Evolutionary conservation across 2,888 invertebrate species (phyloP), one percentile per base, ranked within the genome.

Genomic region (Lasioglossum lativentre): DNA sequence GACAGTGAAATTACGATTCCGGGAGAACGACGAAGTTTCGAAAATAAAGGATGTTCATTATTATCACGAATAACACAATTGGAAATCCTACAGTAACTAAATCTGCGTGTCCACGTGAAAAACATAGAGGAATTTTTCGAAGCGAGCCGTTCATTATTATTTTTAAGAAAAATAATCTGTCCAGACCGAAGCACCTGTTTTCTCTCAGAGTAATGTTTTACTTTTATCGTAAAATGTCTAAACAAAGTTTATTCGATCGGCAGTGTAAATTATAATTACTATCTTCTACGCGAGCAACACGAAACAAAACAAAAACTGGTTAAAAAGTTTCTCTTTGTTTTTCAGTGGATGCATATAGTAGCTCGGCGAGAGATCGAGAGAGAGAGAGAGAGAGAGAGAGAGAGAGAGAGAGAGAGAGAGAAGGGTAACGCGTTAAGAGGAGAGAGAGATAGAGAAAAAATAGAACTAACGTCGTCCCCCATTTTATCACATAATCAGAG

Each of bases 401-500:
- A n/a, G n/a, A n/a, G n/a, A n/a, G n/a, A n/a, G n/a, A n/a, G n/a
- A n/a, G n/a, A n/a, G n/a, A n/a, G n/a, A n/a, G n/a, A n/a, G n/a
- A n/a, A n/a, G n/a, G n/a, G n/a, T n/a, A n/a, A n/a, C n/a, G n/a
- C n/a, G n/a, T n/a, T n/a, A n/a, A n/a, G n/a, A n/a, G n/a, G n/a
- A n/a, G n/a, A n/a, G n/a, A n/a, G n/a, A n/a, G n/a, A n/a, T n/a
- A n/a, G 56, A 80, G 30, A 73, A n/a, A 42, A 56, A 70, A 59
- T 47, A 52, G 77, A 75, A 79, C 38, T 72, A 84, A 90, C 92
- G 90, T 92, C 93, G 93, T 93, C 92, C 92, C 87, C 91, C 92
- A 88, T 88, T 93, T 91, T 94, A 94, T 94, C 94, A 94, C 94
- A 94, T 93, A 92, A 92, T 93, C 93, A 91, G 92, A 94, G 92